Base-by-base conservation (phyloP, 2,113 vertebrate genomes). In the Gymnarchus niloticus region DNA sequence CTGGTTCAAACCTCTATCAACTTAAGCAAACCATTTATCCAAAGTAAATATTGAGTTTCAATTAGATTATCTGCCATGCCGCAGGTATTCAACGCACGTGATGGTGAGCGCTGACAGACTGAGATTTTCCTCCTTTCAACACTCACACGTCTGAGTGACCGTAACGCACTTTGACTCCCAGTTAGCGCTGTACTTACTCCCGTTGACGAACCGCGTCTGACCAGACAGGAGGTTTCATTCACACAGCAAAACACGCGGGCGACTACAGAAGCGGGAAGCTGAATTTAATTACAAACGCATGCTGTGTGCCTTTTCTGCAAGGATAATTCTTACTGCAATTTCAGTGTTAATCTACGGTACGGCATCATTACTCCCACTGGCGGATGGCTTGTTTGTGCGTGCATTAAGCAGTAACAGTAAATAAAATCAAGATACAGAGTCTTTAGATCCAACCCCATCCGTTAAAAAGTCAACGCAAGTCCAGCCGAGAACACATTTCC, bases 11-110 rank as follows among this genome's bases (percentile, higher is more conserved):
- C 49, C 54, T 83, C 56, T 83, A n/a, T 57, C 54, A n/a, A 56
- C 28, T 59, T 59, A 57, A 57, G 54, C 56, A 83, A 57, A 83
- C 81, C 28, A 59, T 83, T 44, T 59, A 57, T 17, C 82, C 52
- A 44, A 83, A 83, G 41, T 83, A 83, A 83, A 83, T 83, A 83
- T 57, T 83, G 33, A 83, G 82, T 83, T 83, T 83, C 28, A 83
- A 83, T 83, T 83, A 83, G 33, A 56, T 54, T 17, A 54, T 51
- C 52, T 57, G 54, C 54, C 33, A 46, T 56, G 19, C 82, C 19
- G 37, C 82, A 59, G 82, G 59, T 56, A 83, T 23, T 83, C 10
- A 9, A 2, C 37, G 1, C 33, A 57, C 56, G 33, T 83, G 82
- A 4, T 10, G 19, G 2, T 10, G 6, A 82, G 80, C 12, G 6